Conservation (phyloP, 2,113 vertebrate genomes). For the rat (Rattus norvegicus) region GRCr8 NC_086024.1:22500501-22501000, state of each 20-base stretch:
- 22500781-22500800: slow-evolving; percentile 73
- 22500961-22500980: background rate
- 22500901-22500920: slow-evolving; percentile 48
- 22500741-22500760: slow-evolving; percentile 70
- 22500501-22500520: background rate
- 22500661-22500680: background rate
- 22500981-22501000: slow-evolving; percentile 29
- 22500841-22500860: slow-evolving; percentile 26
- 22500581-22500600: no score
- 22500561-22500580: background rate
- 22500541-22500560: background rate
- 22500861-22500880: background rate
- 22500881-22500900: background rate
- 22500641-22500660: background rate
- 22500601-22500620: background rate
- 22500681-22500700: background rate
- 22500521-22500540: no score
- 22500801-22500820: slow-evolving; percentile 67
- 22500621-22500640: background rate
- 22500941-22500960: background rate
- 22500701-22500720: slow-evolving; percentile 66
- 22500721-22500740: slow-evolving; percentile 59
- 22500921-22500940: background rate
- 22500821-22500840: slow-evolving; percentile 63
- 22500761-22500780: slow-evolving; percentile 67